Conservation (phyloP, 2,113 vertebrate genomes). For the Stercorarius parasiticus region DNA sequence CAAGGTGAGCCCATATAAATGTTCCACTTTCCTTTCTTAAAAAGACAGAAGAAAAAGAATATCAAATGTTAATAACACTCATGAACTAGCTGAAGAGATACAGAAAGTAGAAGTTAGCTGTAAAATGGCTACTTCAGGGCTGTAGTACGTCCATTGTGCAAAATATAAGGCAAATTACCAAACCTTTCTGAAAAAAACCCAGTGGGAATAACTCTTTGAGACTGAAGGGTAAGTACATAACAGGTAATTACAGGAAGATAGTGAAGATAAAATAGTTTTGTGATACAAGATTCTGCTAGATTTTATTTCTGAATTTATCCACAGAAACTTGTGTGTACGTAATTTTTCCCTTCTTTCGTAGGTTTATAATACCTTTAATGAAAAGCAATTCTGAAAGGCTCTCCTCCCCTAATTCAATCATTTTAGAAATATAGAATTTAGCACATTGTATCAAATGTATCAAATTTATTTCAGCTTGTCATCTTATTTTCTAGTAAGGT, state of each 20-base stretch:
- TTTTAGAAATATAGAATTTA: neutral
- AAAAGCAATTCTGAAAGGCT: neutral
- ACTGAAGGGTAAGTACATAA: neutral
- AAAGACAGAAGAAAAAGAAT: neutral
- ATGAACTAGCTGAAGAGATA: neutral
- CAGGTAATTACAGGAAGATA: neutral
- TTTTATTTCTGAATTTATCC: slow-evolving; percentile 23
- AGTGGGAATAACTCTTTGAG: neutral
- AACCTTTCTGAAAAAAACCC: neutral
- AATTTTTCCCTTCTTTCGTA: neutral
- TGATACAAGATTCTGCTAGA: neutral
- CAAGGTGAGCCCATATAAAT: neutral
- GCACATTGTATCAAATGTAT: neutral
- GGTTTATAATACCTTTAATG: neutral
- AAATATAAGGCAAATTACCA: neutral
- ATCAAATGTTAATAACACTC: slow-evolving; percentile 12
- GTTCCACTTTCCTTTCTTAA: neutral
- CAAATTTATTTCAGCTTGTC: neutral
- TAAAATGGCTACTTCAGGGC: slow-evolving; percentile 20
- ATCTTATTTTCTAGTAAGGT: neutral
- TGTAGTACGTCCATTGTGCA: neutral
- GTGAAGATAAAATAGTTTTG: neutral
- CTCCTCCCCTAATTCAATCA: neutral
- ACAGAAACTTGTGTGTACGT: neutral
- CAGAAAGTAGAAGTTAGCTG: slow-evolving; percentile 14